Evolutionary conservation across 2,888 invertebrate genomes (phyloP).

Genomic region (Chironomus riparius): DNA sequence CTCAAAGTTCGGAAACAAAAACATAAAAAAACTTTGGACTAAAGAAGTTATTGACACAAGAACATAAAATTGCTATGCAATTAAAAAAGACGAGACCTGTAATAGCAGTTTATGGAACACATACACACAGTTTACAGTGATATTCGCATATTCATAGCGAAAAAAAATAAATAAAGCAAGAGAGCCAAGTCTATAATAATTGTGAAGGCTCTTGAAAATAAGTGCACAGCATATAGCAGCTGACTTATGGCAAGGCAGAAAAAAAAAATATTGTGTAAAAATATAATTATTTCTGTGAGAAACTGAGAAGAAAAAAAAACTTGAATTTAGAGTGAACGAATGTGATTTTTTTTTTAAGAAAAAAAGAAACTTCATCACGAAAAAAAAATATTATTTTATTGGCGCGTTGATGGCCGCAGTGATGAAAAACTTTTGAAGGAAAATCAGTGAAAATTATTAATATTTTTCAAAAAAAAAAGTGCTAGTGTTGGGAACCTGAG

Average conservation of each 20-base stretch:
- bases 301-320: background rate
- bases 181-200: background rate
- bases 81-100: background rate
- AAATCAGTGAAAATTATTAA: background rate
- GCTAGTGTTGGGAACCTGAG: background rate
- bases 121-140: background rate
- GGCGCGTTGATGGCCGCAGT: background rate
- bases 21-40: background rate
- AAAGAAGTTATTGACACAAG: background rate
- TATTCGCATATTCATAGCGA: background rate
- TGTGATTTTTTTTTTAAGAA: background rate
- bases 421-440: background rate
- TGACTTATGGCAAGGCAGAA: background rate
- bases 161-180: background rate
- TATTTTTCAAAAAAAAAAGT: too few relatives aligned
- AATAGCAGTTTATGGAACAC: background rate
- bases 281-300: background rate
- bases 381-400: background rate
- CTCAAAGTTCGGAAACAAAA: background rate
- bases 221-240: constrained; percentile 2
- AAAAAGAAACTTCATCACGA: background rate
- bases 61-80: background rate
- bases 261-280: constrained; percentile 1
- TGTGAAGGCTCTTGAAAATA: constrained; percentile 3
- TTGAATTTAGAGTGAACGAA: background rate